Evolutionary conservation across 2,797 vertebrate genomes (phyloP), one percentile per base, ranked within the genome.

Genomic region (Tenualosa ilisha): DNA sequence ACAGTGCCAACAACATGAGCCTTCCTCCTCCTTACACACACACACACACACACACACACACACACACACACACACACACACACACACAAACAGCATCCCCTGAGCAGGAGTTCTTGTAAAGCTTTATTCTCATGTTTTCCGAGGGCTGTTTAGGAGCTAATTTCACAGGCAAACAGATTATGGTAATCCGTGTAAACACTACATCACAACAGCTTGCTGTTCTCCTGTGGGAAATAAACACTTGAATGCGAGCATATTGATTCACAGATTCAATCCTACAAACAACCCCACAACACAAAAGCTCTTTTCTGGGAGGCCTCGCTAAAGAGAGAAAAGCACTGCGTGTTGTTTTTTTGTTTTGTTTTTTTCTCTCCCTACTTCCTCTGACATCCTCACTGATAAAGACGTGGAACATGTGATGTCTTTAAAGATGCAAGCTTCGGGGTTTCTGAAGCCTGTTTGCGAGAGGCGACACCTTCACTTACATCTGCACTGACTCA

Each of bases 111-210:
- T 91, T 88, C 90, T 91, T 90, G 91, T 90, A 94, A 92, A 90
- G 93, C 90, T 89, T 89, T 88, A 90, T 89, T 88, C 92, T 95
- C 94, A 92, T 92, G 93, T 93, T 95, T 88, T 92, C 90, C 93
- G 22, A n/a, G 72, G 90, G 90, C 91, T 94, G 94, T 95, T 95
- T 95, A 95, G 94, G 91, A 93, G 95, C 93, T 96, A 95, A 95
- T 96, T 96, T 95, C 94, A 94, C 94, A 95, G 94, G 92, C 95
- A 96, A 96, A 96, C 95, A 95, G 95, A 96, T 96, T 96, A 96
- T 96, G 95, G 91, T 95, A 96, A 96, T 96, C 94, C 94, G 13
- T 95, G 95, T 96, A 96, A 96, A 95, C 95, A 95, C 93, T 94
- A 93, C 94, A 95, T 95, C 94, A 94, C 92, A 94, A 95, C 95